Evolutionary conservation across 2,888 invertebrate genomes (phyloP), one percentile per base, ranked within the genome.

Genomic region (Apeira syringaria): DNA sequence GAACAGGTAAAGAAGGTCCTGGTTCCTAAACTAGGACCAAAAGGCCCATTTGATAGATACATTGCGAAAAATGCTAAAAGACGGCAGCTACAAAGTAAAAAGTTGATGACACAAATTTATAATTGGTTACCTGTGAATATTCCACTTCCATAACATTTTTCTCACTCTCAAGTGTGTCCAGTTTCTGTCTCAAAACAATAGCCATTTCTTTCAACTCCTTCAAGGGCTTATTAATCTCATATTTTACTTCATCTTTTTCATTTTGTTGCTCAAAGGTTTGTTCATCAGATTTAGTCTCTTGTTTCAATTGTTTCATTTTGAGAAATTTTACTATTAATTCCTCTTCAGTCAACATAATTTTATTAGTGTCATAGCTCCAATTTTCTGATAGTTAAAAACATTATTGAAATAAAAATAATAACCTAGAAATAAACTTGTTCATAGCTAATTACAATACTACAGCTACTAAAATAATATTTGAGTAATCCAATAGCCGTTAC

Each of bases 131-230:
- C 78, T 87, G 85, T 34, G 75, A 70, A 66, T 67, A 85, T 61
- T 87, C 88, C 34, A 80, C 74, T 60, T 83, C 79, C 81, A 85
- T 81, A 25, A 80, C 64, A 74, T 83, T 86, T 59, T 70, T 77
- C 49, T 85, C 85, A 73, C 79, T 83, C 57, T 82, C 76, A 10
- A 87, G 62, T 25, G 73, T 68, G 53, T 86, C 83, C 26, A 86
- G 59, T 56, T 80, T 85, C 58, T 88, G 87, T 42, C 76, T 71
- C 28, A 85, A 61, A 42, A 80, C 52, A 50, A 87, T 80, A 20
- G 81, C 71, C 32, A 62, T 74, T 69, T 88, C 88, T 61, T 87
- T 86, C 6, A 90, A 66, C 46, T 88, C 83, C 53, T 83, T 87
- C 6, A 87, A 64, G 34, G 68, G 72, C 62, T 79, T 75, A 41